Conservation (phyloP, 2,797 vertebrate species). For the Esox lucius region DNA sequence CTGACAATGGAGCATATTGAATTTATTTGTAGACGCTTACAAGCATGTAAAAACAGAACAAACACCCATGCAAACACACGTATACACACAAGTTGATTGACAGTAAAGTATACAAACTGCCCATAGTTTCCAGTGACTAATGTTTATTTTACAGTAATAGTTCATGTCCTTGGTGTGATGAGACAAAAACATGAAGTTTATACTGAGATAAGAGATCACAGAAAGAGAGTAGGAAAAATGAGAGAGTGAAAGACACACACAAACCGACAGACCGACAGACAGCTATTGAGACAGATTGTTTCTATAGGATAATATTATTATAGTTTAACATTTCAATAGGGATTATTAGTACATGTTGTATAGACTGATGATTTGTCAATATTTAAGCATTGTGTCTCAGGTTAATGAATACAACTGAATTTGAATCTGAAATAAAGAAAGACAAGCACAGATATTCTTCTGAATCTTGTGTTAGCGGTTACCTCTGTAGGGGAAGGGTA, state of each 20-base stretch:
- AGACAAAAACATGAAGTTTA: constrained; percentile 47
- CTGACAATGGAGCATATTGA: constrained; percentile 28
- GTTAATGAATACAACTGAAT: too few relatives aligned
- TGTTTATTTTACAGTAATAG: constrained; percentile 42
- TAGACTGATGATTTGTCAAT: too few relatives aligned
- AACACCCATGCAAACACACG: constrained; percentile 1
- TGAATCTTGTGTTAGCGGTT: background rate
- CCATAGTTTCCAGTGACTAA: constrained; percentile 9
- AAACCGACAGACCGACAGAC: background rate
- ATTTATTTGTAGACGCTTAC: constrained; percentile 2
- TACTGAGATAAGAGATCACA: constrained; percentile 26
- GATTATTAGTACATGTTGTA: too few relatives aligned
- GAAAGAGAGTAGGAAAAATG: background rate
- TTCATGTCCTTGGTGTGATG: constrained; percentile 38
- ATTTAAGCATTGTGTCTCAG: too few relatives aligned
- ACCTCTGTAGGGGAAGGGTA: background rate
- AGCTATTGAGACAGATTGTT: background rate
- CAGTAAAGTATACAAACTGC: constrained; percentile 39
- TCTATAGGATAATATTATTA: too few relatives aligned
- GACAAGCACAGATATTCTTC: background rate
- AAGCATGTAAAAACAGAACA: constrained; percentile 4
- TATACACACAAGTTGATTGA: constrained; percentile 9
- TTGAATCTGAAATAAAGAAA: background rate
- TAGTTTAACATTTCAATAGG: too few relatives aligned
- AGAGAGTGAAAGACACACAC: constrained; percentile 16